Conservation (phyloP, 2,888 invertebrate genomes). For the Tiphia femorata region DNA sequence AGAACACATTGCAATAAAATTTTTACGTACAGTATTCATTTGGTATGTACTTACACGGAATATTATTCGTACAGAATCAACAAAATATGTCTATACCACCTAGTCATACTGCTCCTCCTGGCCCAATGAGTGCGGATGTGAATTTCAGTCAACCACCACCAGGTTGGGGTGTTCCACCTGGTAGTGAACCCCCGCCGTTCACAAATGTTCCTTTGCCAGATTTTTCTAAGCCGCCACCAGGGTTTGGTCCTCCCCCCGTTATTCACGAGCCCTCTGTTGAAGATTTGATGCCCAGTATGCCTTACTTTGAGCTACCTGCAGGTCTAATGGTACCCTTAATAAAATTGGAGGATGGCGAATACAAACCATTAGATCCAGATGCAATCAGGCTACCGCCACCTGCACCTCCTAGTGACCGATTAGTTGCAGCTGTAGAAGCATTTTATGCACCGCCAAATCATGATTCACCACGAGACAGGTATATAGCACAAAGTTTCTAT, state of each 20-base stretch:
- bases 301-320: constrained; percentile 97
- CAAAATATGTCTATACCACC: constrained; percentile 57
- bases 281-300: constrained; percentile 89
- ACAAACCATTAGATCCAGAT: constrained; percentile 90
- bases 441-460: constrained; percentile 96
- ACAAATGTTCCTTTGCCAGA: constrained; percentile 75
- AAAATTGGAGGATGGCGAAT: constrained; percentile 90
- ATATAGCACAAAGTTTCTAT: constrained; percentile 52
- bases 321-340: constrained; percentile 98
- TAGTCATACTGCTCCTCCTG: constrained; percentile 56
- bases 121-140: constrained; percentile 71
- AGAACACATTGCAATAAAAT: neutral
- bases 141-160: constrained; percentile 74
- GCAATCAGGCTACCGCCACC: constrained; percentile 94
- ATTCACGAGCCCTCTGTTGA: constrained; percentile 72
- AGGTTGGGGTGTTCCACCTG: constrained; percentile 70
- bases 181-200: constrained; percentile 58
- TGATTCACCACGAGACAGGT: constrained; percentile 94
- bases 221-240: constrained; percentile 89
- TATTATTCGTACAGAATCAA: constrained; percentile 40
- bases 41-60: neutral
- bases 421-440: constrained; percentile 94
- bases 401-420: constrained; percentile 92
- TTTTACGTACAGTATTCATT: neutral
- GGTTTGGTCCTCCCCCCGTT: constrained; percentile 72